Evolutionary conservation across 2,797 vertebrate genomes (phyloP), one percentile per base, ranked within the genome.

Genomic region (Gymnodraco acuticeps): DNA sequence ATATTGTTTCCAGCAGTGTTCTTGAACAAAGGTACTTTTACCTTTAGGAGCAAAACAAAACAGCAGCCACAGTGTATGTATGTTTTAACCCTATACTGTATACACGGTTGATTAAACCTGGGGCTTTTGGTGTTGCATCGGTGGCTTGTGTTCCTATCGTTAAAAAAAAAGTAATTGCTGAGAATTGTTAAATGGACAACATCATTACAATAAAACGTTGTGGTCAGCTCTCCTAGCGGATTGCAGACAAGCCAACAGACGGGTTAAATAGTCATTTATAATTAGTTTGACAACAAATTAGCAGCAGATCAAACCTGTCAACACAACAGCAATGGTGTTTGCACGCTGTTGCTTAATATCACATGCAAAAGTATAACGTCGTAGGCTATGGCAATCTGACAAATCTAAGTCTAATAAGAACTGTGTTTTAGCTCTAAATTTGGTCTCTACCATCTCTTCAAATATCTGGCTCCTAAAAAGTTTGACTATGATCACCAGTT

Each of bases 1-100:
- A 46, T 71, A 70, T 59, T 48, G 43, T 63, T 56, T 74, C n/a
- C 41, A 27, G 10, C 5, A 70, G 63, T 45, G 53, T 66, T 78
- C 7, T 13, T 60, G 10, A 48, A 51, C 56, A 74, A 70, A 82
- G 23, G 16, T 20, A 31, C 43, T 45, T 80, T 45, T 15, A 69
- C 48, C 66, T 46, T 17, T 7, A 46, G 60, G 52, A 20, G 27
- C 41, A 23, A 11, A 10, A n/a, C 19, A 33, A 23, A 33, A 31
- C 47, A 53, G 16, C 17, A 53, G 20, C 51, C 38, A 16, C 17
- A 3, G 13, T 46, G n/a, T 17, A 42, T 46, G n/a, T 17, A 31
- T 9, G 16, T 6, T 11, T 3, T 33, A 38, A 38, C 33, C 33
- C 6, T 38, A 38, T 38, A 9, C 33, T 23, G 75, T 23, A 55